Percentiles rank a stretch among this genome's conserved stretches.
phyloP scores from a whole-genome alignment of 2,888 invertebrate species.

The Cephus pygmeus region DNA sequence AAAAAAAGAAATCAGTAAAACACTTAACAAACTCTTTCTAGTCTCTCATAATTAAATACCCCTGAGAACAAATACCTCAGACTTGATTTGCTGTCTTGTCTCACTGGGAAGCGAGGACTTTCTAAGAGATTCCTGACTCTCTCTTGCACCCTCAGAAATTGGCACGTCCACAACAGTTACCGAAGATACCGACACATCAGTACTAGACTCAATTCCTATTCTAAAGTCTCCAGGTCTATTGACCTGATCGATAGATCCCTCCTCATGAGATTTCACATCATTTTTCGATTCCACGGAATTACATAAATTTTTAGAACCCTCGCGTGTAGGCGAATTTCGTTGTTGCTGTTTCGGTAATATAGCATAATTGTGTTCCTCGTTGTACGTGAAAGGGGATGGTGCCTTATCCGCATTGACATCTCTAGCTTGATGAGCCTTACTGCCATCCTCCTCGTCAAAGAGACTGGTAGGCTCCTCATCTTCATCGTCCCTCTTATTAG shows the following conservation, averaged over 20 bases:
- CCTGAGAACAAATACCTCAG: conserved; percentile 7
- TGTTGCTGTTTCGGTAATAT: background rate
- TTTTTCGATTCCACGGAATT: background rate
- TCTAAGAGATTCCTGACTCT: background rate
- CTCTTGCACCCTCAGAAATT: background rate
- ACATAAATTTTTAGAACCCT: background rate
- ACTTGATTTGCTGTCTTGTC: conserved; percentile 6
- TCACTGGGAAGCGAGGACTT: conserved; percentile 5
- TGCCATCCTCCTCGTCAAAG: conserved; percentile 59
- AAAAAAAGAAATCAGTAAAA: too few relatives aligned
- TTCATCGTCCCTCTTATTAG: conserved; percentile 41
- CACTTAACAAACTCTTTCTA: too few relatives aligned
- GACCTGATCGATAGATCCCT: conserved; percentile 19
- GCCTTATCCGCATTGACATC: conserved; percentile 32
- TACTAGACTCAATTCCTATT: background rate
- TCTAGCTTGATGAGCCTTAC: conserved; percentile 2
- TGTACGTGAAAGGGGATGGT: conserved; percentile 38
- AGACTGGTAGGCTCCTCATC: conserved; percentile 65
- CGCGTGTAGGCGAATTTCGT: background rate
- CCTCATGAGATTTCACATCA: conserved; percentile 19
- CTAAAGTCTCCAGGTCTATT: background rate
- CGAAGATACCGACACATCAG: background rate
- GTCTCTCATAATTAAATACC: too few relatives aligned
- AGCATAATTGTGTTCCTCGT: conserved; percentile 29
- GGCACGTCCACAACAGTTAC: too few relatives aligned